Base-by-base conservation (phyloP, 2,113 vertebrate genomes). In the Panthera leo region DNA sequence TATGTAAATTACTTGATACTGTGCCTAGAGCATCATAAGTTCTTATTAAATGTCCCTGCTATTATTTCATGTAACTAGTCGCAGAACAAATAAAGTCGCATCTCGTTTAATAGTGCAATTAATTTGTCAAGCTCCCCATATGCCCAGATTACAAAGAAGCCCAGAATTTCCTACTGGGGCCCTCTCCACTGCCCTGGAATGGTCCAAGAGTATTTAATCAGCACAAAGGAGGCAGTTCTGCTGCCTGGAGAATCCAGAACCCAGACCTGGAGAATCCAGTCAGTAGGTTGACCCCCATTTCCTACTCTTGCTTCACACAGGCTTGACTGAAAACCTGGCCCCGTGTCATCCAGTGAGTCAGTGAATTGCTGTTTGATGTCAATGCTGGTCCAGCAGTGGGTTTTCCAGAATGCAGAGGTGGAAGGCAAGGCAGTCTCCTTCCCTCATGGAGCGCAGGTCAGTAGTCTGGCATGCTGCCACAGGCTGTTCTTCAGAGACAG, bases 21-120 rank as follows among this genome's bases (percentile, higher is more conserved):
- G 58, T 94, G 88, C 95, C 58, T 82, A 25, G 71, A 96, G 82
- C 82, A 48, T 85, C 27, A 0, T 45, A 87, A 89, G 53, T 89
- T 79, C 92, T 98, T 92, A 87, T 95, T 96, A 97, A 89, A 76
- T 14, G 4, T 39, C 61, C 36, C 23, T 25, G 48, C 82, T 95
- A 75, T 80, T 95, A 68, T 93, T 95, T 96, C 97, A 80, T 92
- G 75, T 42, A 95, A 95, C 89, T 92, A 83, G 78, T 58, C 84
- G 67, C 63, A 90, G 92, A 97, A 96, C 89, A 96, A 98, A 97
- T 95, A 92, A 91, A 94, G 75, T 76, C 90, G 85, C 87, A 90
- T 91, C 48, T 92, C 86, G 93, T 94, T 95, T 78, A 93, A 96
- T 65, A 67, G 27, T 65, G 31, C 80, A 96, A 80, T 95, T 96